These are phyloP conservation scores for Papilio protenor DNA, from an alignment of 2,888 invertebrate genomes.

Conservation along the genomic window DNA sequence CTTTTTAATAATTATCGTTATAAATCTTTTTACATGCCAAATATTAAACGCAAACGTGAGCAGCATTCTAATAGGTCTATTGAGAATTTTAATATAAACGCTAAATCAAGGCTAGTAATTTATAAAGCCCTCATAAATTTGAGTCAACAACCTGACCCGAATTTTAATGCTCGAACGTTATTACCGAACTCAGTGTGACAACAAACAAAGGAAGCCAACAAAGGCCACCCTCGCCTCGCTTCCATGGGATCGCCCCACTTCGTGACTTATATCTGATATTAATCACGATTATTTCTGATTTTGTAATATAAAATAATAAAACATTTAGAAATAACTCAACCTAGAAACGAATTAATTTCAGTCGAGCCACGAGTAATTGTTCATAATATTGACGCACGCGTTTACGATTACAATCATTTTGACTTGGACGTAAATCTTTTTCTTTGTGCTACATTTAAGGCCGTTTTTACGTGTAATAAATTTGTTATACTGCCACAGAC, in stretches of 20 bases:
- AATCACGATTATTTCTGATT: conserved; percentile 16
- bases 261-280: conserved; percentile 47
- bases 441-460: conserved; percentile 60
- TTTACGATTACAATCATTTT: conserved; percentile 57
- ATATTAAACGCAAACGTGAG: conserved; percentile 25
- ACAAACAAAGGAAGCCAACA: conserved; percentile 76
- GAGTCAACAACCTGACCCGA: conserved; percentile 78
- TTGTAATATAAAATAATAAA: conserved; percentile 24
- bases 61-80: conserved; percentile 46
- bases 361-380: conserved; percentile 9
- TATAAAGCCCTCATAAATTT: conserved; percentile 76
- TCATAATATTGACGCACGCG: conserved; percentile 34
- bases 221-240: conserved; percentile 57
- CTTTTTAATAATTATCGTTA: background rate
- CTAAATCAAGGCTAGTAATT: conserved; percentile 66
- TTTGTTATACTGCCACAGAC: conserved; percentile 44
- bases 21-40: background rate
- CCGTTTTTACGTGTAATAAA: conserved; percentile 64
- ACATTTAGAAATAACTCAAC: conserved; percentile 37
- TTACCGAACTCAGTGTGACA: conserved; percentile 69
- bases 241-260: conserved; percentile 54
- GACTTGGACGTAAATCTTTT: conserved; percentile 60
- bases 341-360: conserved; percentile 48
- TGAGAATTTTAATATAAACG: conserved; percentile 51
- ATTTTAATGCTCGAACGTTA: conserved; percentile 78